Base-by-base conservation (phyloP, 2,888 invertebrate species). In the Idaea biselata region DNA sequence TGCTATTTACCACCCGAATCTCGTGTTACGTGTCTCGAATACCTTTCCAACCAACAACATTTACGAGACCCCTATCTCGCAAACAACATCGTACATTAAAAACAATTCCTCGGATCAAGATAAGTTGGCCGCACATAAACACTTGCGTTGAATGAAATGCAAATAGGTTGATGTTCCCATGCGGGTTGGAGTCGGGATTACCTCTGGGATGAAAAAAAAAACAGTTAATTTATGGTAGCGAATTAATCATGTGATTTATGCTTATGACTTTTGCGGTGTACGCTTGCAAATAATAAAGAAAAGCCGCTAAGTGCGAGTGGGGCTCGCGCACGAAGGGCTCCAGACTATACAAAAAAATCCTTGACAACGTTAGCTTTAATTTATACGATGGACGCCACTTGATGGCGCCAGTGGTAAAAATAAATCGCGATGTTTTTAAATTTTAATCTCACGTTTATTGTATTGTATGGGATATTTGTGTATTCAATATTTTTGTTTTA, bases 21-120 rank as follows among this genome's bases (percentile, higher is more conserved):
- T 70, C 63, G 72, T 63, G 67, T 68, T 72, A 77, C 81, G 80
- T 77, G 80, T 63, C 59, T 60, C 18, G 82, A 80, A 80, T 84
- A 73, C 66, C 67, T 69, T 74, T 60, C 18, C 62, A 54, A 18
- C 33, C 25, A 16, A 54, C 73, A 61, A 74, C 66, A 69, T 61
- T 70, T 63, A 44, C 57, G 65, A 69, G 74, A 73, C 60, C 73
- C 64, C 62, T 68, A 58, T 60, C 65, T 68, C 63, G 63, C 53
- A 61, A 66, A 63, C 59, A 59, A 60, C 44, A 44, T 44, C 31
- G 54, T 65, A 60, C 58, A 58, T 31, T 57, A 58, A 55, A 60
- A 55, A 54, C 54, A 58, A 61, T 55, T 53, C 33, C 58, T 31
- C 55, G 56, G 74, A 32, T 73, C 74, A 61, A 55, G 54, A 62